Base-by-base conservation (phyloP, 2,888 invertebrate species). In the Drosophila formosana region DNA sequence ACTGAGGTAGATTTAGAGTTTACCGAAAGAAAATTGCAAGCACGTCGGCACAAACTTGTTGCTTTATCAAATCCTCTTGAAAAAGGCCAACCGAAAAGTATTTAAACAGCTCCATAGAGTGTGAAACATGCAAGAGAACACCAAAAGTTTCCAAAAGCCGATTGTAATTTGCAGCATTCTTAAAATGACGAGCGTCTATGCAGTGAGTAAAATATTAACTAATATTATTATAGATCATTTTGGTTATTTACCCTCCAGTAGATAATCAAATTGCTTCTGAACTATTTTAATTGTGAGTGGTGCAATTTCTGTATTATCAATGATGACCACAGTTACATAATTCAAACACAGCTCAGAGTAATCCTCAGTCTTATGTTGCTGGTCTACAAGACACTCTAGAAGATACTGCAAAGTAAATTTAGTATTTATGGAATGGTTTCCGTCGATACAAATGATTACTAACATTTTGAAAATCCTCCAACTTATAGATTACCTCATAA, bases 31-130 rank as follows among this genome's bases (percentile, higher is more conserved):
- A 74, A 3, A 88, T 50, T 64, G 78, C 72, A 0, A 89, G 66
- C 11, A 90, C 63, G 66, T 89, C 89, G 0, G 77, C 71, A 39
- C 78, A 76, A n/a, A 65, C 72, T 56, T 86, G 78, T 0, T 85
- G 66, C 25, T 37, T 58, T 0, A 75, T 28, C 0, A 73, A 25
- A 56, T 89, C 66, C 4, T 58, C 49, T 47, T 70, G 34, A 50
- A 83, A 76, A 4, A 85, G 3, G 2, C 65, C 58, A 11, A 13
- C 5, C 28, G 26, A 49, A 34, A 89, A 75, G 53, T 71, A 82
- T 25, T 65, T 61, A 9, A 61, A 47, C 0, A 90, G 8, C 1
- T 26, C 5, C 0, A 11, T 26, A 1, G 55, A 65, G 4, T 60
- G 39, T 11, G 63, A 28, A 8, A 78, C 34, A 28, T 81, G 65